Evolutionary conservation across 1,140 invertebrate genomes (phyloP), one percentile per base, ranked within the genome.

Genomic region (Neotoxoptera formosana): DNA sequence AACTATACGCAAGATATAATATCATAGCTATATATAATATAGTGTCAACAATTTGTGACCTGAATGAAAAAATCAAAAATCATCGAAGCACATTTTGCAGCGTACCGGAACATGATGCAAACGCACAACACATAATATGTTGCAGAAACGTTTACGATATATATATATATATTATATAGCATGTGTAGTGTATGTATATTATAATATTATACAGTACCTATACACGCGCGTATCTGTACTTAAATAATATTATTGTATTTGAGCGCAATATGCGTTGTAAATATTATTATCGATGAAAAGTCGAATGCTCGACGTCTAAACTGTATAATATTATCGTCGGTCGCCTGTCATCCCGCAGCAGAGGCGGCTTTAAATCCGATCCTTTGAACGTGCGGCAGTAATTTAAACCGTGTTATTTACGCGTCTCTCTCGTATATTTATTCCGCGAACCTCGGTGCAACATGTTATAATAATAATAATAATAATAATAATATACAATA

Each of bases 321-420:
- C 60, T 76, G 36, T 36, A 83, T 83, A 83, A 83, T 41, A 83
- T 21, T 81, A 81, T 34, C 30, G 11, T 36, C 34, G 20, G 34
- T 21, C 81, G 21, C 23, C 23, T 30, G 14, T 76, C 34, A 8
- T 83, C 34, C 20, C 41, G n/a, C 36, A 30, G 60, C 60, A n/a
- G 36, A 25, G 34, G 21, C 83, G 36, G 34, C 83, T 84, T 36
- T 21, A 23, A 83, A 83, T 83, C 41, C 83, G 83, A 84, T 41
- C 36, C 34, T 84, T 84, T 84, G 36, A 84, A 41, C 83, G 36
- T 41, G 34, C 20, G 8, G 83, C 60, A 76, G n/a, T 76, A 76
- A 76, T 76, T 76, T 76, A 76, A 76, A 76, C 60, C 60, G 30
- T 76, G 60, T 84, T 36, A 84, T 84, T 84, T 84, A 83, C 8